phyloP scores from a whole-genome alignment of 2,797 vertebrate genomes.

The Antrozous pallidus region DNA sequence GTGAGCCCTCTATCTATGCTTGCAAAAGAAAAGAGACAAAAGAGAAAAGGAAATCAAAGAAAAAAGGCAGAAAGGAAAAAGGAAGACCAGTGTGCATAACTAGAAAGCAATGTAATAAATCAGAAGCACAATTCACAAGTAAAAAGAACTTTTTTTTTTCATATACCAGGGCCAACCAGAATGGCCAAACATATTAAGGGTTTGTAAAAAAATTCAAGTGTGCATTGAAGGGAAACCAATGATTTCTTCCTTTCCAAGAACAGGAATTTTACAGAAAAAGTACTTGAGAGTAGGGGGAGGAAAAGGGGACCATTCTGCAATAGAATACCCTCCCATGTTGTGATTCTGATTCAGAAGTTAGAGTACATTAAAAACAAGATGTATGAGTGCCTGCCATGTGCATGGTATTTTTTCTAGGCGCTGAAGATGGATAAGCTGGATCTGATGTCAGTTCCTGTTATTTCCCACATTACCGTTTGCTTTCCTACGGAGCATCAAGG shows the following conservation, averaged over 20 bases:
- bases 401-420: not conserved
- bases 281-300: not conserved
- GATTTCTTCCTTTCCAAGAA: slow-evolving; percentile 13
- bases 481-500: not conserved
- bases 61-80: not conserved
- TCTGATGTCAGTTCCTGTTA: not conserved
- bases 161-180: not conserved
- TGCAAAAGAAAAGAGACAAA: not conserved
- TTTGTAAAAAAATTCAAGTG: not conserved
- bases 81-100: not conserved
- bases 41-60: not conserved
- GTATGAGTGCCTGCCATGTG: not conserved
- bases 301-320: not conserved
- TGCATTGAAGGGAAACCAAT: not conserved
- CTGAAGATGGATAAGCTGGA: not conserved
- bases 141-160: not conserved
- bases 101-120: not conserved
- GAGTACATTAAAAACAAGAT: not conserved
- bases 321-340: not conserved
- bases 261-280: not conserved
- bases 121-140: not conserved
- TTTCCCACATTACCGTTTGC: not conserved
- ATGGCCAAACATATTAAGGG: not conserved
- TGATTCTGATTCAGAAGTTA: not conserved
- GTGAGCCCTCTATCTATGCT: not conserved